Conservation (phyloP, 2,797 vertebrate genomes). For the Emys orbicularis region DNA sequence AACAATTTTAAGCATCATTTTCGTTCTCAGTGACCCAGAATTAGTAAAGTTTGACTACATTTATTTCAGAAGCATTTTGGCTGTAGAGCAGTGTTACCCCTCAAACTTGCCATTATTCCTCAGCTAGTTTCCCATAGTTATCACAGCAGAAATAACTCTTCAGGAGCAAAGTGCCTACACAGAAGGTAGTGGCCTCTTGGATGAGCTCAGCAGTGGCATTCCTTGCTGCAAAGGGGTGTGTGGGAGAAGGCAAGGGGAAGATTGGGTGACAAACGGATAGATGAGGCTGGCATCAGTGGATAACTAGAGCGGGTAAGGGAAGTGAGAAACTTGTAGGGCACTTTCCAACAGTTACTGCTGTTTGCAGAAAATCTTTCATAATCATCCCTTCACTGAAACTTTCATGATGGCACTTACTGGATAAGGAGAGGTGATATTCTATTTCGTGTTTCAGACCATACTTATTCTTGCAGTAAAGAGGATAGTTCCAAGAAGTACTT, state of each 20-base stretch:
- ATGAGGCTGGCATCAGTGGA: neutral
- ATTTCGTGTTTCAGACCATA: neutral
- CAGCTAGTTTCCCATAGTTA: neutral
- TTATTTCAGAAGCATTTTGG: no score
- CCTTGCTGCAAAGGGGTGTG: neutral
- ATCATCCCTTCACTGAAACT: neutral
- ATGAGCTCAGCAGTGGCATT: neutral
- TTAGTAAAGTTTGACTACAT: no score
- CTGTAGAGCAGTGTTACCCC: neutral
- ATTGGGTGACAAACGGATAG: neutral
- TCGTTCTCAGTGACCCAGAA: no score
- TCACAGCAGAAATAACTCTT: neutral
- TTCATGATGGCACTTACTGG: neutral
- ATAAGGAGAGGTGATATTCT: neutral
- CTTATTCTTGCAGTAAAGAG: neutral
- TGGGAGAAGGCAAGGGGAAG: neutral
- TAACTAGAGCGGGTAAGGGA: neutral
- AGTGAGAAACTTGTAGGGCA: neutral
- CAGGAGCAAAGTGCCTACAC: neutral
- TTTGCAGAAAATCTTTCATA: neutral
- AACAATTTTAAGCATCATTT: no score
- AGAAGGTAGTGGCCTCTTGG: neutral
- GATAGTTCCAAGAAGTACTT: neutral
- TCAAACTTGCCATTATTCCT: neutral
- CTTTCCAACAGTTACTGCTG: neutral